Percentiles rank a stretch among this genome's conserved stretches.
Evolutionary conservation across 2,888 invertebrate species (phyloP).

Genomic region (Mesorhabditis sp.): DNA sequence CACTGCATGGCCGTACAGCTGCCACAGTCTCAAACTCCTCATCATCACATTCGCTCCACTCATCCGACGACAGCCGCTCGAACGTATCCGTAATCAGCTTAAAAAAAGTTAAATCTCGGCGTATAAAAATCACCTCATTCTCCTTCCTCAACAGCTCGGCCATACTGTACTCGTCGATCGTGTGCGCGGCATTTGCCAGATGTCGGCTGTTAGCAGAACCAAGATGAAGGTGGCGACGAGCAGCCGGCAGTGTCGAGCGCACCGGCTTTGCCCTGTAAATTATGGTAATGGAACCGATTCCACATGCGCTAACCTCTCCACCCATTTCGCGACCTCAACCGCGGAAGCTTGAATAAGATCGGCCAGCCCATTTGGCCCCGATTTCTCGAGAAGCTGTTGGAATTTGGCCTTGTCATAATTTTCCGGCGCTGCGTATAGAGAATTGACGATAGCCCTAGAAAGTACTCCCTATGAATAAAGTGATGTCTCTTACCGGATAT

Average conservation of each 20-base stretch:
- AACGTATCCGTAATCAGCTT: conserved; percentile 19
- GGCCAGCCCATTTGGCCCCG: not conserved
- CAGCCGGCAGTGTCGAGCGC: not conserved
- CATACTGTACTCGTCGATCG: conserved; percentile 4
- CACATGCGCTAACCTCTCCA: not conserved
- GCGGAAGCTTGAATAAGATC: not conserved
- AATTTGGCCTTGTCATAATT: not conserved
- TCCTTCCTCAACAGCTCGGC: conserved; percentile 13
- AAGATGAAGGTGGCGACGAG: not conserved
- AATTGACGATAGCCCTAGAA: not conserved
- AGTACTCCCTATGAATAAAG: not conserved
- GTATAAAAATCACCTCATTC: not conserved
- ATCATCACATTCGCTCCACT: conserved; percentile 13
- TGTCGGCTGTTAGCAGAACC: not conserved
- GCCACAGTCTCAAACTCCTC: conserved; percentile 10
- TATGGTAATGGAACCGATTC: too few relatives aligned
- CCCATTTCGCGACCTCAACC: not conserved
- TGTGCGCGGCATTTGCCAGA: not conserved
- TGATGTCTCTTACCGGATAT: not conserved
- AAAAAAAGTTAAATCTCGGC: not conserved
- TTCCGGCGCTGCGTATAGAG: not conserved
- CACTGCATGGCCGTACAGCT: not conserved
- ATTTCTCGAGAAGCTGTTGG: not conserved
- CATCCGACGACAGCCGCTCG: conserved; percentile 28
- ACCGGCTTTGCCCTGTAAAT: not conserved